Evolutionary conservation across 2,888 invertebrate species (phyloP).

Genomic region (Lamellibrachia satsuma): DNA sequence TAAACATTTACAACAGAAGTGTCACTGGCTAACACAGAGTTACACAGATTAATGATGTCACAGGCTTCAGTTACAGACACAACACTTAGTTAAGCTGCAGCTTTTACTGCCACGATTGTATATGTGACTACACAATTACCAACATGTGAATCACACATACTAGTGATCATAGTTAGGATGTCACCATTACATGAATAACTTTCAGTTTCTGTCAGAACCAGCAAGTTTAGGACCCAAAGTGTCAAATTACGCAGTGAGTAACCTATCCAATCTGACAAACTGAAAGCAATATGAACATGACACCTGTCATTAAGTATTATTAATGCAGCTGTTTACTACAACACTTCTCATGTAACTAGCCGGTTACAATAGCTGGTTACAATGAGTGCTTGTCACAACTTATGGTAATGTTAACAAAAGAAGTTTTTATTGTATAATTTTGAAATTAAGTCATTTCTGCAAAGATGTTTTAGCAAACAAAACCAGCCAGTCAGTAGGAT

Average conservation of each 20-base stretch:
- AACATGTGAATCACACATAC: not conserved
- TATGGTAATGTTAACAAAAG: not conserved
- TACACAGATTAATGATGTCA: too few relatives aligned
- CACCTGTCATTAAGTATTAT: not conserved
- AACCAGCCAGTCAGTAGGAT: not conserved
- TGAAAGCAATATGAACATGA: not conserved
- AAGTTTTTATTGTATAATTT: too few relatives aligned
- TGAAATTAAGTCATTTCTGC: too few relatives aligned
- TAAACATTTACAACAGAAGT: too few relatives aligned
- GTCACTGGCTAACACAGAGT: too few relatives aligned
- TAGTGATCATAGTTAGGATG: not conserved
- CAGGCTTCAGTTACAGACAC: too few relatives aligned
- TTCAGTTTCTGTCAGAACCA: not conserved
- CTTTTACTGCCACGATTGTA: too few relatives aligned
- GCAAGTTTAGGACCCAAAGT: not conserved
- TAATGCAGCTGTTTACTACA: slow-evolving; percentile 2
- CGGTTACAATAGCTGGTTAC: not conserved
- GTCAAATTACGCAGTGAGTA: not conserved
- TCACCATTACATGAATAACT: not conserved
- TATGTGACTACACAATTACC: not conserved
- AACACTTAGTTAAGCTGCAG: too few relatives aligned
- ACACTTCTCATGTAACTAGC: not conserved
- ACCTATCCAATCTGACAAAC: not conserved
- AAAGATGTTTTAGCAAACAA: not conserved
- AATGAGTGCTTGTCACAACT: not conserved